phyloP scores from a whole-genome alignment of 2,888 invertebrate species.

The Blastobasis adustella region DNA sequence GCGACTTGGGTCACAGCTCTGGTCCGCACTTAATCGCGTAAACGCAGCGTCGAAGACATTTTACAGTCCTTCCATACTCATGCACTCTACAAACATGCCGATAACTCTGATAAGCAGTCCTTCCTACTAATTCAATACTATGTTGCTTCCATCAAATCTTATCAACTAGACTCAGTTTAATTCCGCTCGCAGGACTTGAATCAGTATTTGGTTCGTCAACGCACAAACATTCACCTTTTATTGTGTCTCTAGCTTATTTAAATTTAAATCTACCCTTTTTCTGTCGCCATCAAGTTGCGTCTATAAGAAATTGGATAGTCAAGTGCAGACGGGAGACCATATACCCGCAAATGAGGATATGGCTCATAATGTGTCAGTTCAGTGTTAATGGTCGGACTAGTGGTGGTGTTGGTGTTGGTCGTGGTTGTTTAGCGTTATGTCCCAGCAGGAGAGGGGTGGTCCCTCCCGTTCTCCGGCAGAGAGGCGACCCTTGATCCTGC shows the following conservation, averaged over 20 bases:
- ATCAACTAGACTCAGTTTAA: conserved; percentile 43
- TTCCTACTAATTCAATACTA: conserved; percentile 35
- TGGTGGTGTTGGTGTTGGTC: conserved; percentile 33
- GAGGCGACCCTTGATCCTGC: conserved; percentile 53
- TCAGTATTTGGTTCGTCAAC: neutral
- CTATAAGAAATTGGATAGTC: conserved; percentile 47
- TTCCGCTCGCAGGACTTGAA: conserved; percentile 12
- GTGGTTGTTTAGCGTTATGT: conserved; percentile 15
- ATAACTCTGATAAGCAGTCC: conserved; percentile 61
- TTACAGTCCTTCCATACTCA: neutral
- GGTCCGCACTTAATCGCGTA: too few species aligned
- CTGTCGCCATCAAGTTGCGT: conserved; percentile 2
- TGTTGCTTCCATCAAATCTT: conserved; percentile 43
- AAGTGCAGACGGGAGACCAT: conserved; percentile 19
- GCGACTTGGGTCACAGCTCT: too few species aligned
- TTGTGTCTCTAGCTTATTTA: neutral
- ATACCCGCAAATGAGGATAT: conserved; percentile 38
- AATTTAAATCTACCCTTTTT: neutral
- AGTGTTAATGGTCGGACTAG: conserved; percentile 34
- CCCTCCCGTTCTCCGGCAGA: conserved; percentile 43
- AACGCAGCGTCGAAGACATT: neutral
- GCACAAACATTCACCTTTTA: neutral
- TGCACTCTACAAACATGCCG: conserved; percentile 49
- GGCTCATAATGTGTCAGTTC: conserved; percentile 38
- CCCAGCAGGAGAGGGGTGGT: conserved; percentile 25